Evolutionary conservation across 2,797 vertebrate genomes (phyloP).

Genomic region (Melopsittacus undulatus): DNA sequence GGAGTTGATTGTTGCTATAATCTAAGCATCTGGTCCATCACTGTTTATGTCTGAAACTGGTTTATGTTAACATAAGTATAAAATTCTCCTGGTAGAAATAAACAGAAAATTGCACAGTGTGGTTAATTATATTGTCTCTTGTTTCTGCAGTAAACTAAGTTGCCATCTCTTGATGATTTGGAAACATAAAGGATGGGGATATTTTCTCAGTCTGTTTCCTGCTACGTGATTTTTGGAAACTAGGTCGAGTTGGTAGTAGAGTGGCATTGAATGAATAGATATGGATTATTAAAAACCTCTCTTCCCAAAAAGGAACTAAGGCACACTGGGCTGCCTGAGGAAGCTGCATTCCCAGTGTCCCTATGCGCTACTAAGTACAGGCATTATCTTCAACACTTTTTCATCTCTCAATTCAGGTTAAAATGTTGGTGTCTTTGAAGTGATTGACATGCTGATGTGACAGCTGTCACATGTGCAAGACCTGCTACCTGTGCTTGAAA

Average conservation of each 20-base stretch:
- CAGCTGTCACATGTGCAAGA: neutral
- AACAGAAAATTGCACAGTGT: neutral
- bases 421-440: neutral
- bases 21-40: neutral
- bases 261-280: neutral
- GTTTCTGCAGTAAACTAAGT: neutral
- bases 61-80: neutral
- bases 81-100: neutral
- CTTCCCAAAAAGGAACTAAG: neutral
- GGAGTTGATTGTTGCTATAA: neutral
- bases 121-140: neutral
- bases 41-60: neutral
- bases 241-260: neutral
- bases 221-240: accelerated
- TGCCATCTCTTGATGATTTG: neutral
- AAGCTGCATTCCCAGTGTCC: neutral
- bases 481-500: neutral
- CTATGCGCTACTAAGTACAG: neutral
- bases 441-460: neutral
- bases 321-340: neutral
- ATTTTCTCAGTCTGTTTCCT: neutral
- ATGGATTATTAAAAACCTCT: neutral
- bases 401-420: neutral
- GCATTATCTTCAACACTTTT: neutral
- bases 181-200: neutral